phyloP scores from a whole-genome alignment of 2,797 vertebrate genomes.

The Acridotheres tristis region DNA sequence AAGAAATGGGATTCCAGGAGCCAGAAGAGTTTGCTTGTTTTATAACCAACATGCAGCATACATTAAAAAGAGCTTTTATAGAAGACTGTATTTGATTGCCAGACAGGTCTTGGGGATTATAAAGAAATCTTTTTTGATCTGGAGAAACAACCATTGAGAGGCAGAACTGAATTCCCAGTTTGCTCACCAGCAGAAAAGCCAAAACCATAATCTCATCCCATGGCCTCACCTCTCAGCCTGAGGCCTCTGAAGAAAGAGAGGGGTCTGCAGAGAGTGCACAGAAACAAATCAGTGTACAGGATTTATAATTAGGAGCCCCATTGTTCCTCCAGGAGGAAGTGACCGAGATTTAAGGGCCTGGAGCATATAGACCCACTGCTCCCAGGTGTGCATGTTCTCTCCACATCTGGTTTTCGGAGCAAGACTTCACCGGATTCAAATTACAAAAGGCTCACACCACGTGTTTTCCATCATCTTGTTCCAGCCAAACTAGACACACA shows the following conservation, averaged over 20 bases:
- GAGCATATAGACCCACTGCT: not conserved
- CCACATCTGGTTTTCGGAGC: conserved; percentile 35
- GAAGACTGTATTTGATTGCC: not conserved
- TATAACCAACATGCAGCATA: not conserved
- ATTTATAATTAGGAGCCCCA: not conserved
- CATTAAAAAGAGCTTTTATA: not conserved
- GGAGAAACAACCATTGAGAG: not conserved
- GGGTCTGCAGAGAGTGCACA: not conserved
- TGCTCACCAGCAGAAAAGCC: not conserved
- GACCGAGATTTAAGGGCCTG: not conserved
- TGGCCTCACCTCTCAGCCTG: not conserved
- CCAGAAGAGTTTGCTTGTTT: not conserved
- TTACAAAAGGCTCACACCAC: not conserved
- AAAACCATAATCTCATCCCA: not conserved
- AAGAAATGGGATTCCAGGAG: not conserved
- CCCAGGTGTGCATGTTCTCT: conserved; percentile 19
- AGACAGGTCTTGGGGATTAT: not conserved
- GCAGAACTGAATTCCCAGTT: not conserved
- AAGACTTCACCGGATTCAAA: not conserved
- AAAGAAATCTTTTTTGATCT: not conserved
- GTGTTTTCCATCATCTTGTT: not conserved
- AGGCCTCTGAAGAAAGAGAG: not conserved
- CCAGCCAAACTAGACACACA: not conserved
- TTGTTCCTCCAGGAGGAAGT: not conserved
- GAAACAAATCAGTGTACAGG: not conserved